These are phyloP conservation scores for Syrmaticus mikado DNA, from an alignment of 2,113 vertebrate species.

Conservation along the genomic window DNA sequence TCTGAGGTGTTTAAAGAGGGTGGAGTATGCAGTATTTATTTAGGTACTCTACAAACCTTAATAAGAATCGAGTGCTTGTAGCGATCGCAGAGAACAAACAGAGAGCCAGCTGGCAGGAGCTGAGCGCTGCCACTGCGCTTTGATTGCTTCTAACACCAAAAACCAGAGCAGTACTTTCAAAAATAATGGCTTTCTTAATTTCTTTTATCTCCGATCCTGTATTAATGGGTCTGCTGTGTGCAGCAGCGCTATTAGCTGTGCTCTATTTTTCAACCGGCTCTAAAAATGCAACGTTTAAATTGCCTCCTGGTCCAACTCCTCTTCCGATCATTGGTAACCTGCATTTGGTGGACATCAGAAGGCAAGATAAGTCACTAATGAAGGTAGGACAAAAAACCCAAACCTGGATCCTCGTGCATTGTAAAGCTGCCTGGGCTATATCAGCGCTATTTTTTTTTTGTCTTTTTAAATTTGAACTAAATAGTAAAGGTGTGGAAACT, in stretches of 20 bases:
- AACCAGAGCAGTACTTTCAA: neutral
- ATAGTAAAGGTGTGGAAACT: constrained; percentile 18
- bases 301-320: constrained; percentile 76
- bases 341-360: constrained; percentile 75
- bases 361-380: constrained; percentile 77
- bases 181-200: constrained; percentile 63
- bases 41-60: constrained; percentile 70
- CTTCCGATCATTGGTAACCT: constrained; percentile 78
- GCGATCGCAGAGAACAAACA: constrained; percentile 65
- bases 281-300: constrained; percentile 60
- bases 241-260: constrained; percentile 24
- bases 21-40: constrained; percentile 74
- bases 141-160: constrained; percentile 16
- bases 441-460: neutral
- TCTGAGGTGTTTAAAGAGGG: constrained; percentile 78
- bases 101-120: constrained; percentile 50
- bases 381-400: constrained; percentile 67
- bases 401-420: neutral
- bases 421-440: constrained; percentile 6
- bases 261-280: constrained; percentile 47
- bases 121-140: constrained; percentile 38
- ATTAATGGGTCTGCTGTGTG: constrained; percentile 29
- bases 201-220: constrained; percentile 43
- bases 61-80: constrained; percentile 71
- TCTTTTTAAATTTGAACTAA: constrained; percentile 18